Conservation (phyloP, 2,888 invertebrate genomes). For the Cylloceria caligata region DNA sequence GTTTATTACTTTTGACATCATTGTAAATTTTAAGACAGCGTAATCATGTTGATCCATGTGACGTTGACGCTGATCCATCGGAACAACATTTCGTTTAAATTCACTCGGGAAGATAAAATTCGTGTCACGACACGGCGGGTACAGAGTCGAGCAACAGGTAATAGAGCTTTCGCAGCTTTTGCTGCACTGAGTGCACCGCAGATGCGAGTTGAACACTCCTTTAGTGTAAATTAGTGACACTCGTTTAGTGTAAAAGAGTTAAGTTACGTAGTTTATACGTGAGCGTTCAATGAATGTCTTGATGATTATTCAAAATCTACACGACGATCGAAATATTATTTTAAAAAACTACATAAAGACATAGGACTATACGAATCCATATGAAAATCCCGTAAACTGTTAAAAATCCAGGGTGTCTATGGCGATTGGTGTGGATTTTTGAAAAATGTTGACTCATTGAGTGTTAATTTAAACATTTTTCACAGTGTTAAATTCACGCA, state of each 20-base stretch:
- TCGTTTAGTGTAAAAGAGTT: not conserved
- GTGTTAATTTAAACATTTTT: no score
- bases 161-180: not conserved
- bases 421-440: no score
- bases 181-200: slow-evolving; percentile 4
- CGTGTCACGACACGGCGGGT: not conserved
- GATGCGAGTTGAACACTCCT: not conserved
- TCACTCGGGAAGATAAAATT: not conserved
- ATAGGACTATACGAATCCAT: no score
- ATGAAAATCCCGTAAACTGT: no score
- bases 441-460: no score
- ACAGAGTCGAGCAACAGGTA: slow-evolving; percentile 14
- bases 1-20: no score
- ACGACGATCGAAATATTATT: not conserved
- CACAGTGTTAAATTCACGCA: no score
- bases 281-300: not conserved
- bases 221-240: not conserved
- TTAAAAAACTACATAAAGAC: no score
- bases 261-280: not conserved
- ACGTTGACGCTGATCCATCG: not conserved
- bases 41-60: no score
- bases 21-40: no score
- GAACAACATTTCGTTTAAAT: not conserved
- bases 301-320: not conserved
- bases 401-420: no score